phyloP scores from a whole-genome alignment of 2,888 invertebrate genomes.

The Drosophila diplacantha region DNA sequence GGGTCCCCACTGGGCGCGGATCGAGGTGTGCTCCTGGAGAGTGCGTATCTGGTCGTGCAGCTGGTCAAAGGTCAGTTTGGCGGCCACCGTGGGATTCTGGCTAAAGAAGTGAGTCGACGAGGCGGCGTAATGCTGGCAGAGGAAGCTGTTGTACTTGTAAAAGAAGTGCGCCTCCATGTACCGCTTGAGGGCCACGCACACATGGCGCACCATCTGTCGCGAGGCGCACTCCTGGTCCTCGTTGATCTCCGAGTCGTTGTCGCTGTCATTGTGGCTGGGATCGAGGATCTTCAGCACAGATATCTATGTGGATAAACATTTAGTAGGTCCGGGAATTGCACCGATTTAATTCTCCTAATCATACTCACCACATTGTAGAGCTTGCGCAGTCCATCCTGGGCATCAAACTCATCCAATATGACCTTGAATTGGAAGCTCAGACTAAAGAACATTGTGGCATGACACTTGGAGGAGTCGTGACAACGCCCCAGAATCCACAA shows the following conservation, averaged over 20 bases:
- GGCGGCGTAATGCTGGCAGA: conserved; percentile 80
- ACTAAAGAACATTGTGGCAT: conserved; percentile 98
- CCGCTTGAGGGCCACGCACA: conserved; percentile 91
- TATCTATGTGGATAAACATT: conserved; percentile 79
- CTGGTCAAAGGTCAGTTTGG: conserved; percentile 86
- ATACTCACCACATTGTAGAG: conserved; percentile 88
- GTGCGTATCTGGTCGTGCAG: conserved; percentile 91
- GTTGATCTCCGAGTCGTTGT: conserved; percentile 83
- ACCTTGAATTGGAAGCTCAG: conserved; percentile 95
- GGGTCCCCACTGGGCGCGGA: conserved; percentile 90
- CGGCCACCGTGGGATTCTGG: conserved; percentile 80
- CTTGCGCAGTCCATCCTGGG: conserved; percentile 92
- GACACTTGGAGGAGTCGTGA: conserved; percentile 97
- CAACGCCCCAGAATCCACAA: conserved; percentile 97
- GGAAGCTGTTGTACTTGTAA: conserved; percentile 85
- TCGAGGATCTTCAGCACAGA: conserved; percentile 90
- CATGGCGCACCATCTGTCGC: conserved; percentile 92
- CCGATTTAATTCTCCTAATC: too few species aligned
- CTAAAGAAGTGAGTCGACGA: conserved; percentile 73
- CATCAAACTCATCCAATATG: conserved; percentile 96
- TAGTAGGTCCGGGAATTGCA: background rate
- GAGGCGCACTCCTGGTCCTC: conserved; percentile 95
- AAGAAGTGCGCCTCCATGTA: conserved; percentile 95
- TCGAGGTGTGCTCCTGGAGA: conserved; percentile 86
- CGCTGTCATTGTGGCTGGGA: conserved; percentile 79